Evolutionary conservation across 2,113 vertebrate species (phyloP).

Genomic region (Psilopsiagon aymara): DNA sequence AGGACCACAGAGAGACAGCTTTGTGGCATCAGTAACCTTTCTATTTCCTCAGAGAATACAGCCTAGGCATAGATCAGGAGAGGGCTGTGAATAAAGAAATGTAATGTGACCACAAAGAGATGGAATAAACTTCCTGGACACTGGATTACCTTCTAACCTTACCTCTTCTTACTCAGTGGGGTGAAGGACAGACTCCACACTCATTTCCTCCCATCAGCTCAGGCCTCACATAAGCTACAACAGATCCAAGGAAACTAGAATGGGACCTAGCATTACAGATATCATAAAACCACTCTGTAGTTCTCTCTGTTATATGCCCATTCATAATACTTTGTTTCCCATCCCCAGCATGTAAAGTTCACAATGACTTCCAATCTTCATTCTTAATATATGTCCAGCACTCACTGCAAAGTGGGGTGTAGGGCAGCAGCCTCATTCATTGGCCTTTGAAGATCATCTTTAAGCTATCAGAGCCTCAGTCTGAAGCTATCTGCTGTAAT

Average conservation of each 20-base stretch:
- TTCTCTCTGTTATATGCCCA: neutral
- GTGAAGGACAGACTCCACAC: neutral
- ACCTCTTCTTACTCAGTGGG: neutral
- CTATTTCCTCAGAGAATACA: neutral
- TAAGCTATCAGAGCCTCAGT: neutral
- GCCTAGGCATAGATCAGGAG: neutral
- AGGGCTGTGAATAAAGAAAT: fast-evolving
- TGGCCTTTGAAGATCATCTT: neutral
- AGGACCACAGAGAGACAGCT: neutral
- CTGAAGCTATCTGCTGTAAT: neutral
- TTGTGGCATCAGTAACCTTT: neutral
- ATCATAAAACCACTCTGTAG: neutral
- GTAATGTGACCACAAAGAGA: neutral
- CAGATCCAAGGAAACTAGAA: neutral
- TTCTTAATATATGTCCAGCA: neutral
- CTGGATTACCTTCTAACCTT: neutral
- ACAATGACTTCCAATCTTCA: fast-evolving
- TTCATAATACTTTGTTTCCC: neutral
- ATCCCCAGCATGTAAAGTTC: neutral
- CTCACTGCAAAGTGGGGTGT: neutral
- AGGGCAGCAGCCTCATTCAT: neutral
- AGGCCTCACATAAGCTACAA: neutral
- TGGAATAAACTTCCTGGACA: neutral
- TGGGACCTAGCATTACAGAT: fast-evolving
- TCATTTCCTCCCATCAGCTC: neutral